Percentiles rank a stretch among this genome's conserved stretches.
Evolutionary conservation across 2,888 invertebrate species (phyloP).

Genomic region (Mantis religiosa): DNA sequence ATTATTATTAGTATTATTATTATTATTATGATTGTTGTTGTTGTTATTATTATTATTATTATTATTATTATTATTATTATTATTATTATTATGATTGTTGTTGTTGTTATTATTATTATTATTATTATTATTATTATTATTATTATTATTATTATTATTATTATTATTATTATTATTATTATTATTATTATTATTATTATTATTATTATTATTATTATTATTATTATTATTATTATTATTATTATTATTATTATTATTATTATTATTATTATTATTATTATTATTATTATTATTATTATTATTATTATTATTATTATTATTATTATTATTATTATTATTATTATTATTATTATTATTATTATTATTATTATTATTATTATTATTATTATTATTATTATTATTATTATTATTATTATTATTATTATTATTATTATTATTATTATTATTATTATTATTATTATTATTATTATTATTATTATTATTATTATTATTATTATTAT

Average conservation of each 20-base stretch:
- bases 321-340: background rate
- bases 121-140: background rate
- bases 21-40: background rate
- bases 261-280: background rate
- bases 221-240: too few relatives aligned
- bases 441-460: background rate
- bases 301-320: background rate
- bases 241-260: background rate
- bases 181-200: background rate
- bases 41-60: background rate
- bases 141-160: background rate
- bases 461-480: background rate
- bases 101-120: background rate
- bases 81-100: background rate
- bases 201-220: too few relatives aligned
- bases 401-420: background rate
- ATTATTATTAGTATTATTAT: background rate
- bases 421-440: background rate
- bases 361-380: background rate
- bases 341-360: background rate
- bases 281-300: background rate
- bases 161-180: background rate
- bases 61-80: background rate
- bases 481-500: background rate
- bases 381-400: background rate